Base-by-base conservation (phyloP, 2,113 vertebrate species). In the Atherinomorus stipes region DNA sequence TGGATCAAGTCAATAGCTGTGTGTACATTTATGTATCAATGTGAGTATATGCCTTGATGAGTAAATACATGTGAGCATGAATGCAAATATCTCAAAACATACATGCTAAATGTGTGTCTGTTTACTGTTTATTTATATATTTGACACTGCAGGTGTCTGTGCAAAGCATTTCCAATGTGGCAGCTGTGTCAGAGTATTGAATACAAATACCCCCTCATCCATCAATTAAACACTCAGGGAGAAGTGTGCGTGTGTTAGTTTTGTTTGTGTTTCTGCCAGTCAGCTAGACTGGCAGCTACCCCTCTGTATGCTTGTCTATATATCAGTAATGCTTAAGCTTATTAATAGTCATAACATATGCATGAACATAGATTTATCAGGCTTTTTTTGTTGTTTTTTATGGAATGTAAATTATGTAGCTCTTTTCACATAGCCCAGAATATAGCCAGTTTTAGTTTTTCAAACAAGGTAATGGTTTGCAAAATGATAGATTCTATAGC, bases 181-280 rank as follows among this genome's bases (percentile, higher is more conserved):
- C 76, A 90, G 83, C 83, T 86, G 86, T 63, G 65, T 64, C 63
- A 62, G 69, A 76, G 63, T 75, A 28, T 7, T 74, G 71, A 84
- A 86, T 64, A 80, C 73, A 88, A 83, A 85, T 59, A 73, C 66
- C 80, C 76, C 81, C 61, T 71, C 68, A 68, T 64, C 75, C 28
- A 26, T 89, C 89, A 88, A 75, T 89, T 86, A 88, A 74, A 74
- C 34, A 0, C 77, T 77, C 84, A 80, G 70, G 4, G 64, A 51
- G 64, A 81, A 64, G 54, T 8, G 52, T 37, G 37, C 42, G 22
- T 38, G 22, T 23, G 49, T 38, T 64, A 34, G 58, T 76, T 74
- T 67, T 34, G 61, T 78, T 34, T 64, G 87, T 85, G 74, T 37
- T 74, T 62, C 64, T 85, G 86, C 88, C 90, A 88, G 66, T 90